Percentiles rank a stretch among this genome's conserved stretches.
phyloP scores from a whole-genome alignment of 2,113 vertebrate species.

The Heterochromis multidens region DNA sequence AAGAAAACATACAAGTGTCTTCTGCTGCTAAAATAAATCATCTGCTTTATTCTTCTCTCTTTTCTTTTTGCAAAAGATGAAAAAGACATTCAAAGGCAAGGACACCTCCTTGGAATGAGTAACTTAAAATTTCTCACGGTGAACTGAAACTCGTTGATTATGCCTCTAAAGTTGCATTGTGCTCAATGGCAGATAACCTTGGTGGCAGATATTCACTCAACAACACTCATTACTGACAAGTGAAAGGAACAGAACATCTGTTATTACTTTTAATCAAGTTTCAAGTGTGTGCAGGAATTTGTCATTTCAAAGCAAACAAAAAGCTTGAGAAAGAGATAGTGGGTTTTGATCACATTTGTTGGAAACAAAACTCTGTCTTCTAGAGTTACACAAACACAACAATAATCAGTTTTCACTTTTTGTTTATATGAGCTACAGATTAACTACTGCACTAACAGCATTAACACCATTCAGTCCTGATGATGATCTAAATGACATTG shows the following conservation, averaged over 20 bases:
- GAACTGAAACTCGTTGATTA: not conserved
- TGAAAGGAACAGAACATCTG: constrained; percentile 13
- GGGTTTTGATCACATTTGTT: not conserved
- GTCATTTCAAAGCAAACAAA: constrained; percentile 5
- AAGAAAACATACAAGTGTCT: not conserved
- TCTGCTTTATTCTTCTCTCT: not conserved
- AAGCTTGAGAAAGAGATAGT: not conserved
- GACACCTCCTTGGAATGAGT: not conserved
- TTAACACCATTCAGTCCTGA: not conserved
- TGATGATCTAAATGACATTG: not conserved
- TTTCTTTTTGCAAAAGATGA: not conserved
- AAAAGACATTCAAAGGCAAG: constrained; percentile 20
- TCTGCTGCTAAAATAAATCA: not conserved
- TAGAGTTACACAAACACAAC: not conserved
- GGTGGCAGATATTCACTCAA: constrained; percentile 18
- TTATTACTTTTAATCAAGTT: constrained; percentile 41
- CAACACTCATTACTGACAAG: constrained; percentile 18
- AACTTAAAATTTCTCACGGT: not conserved
- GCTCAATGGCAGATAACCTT: constrained; percentile 35
- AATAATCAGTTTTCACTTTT: not conserved
- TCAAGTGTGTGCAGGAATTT: not conserved
- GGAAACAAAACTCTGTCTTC: not conserved
- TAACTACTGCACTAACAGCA: not conserved
- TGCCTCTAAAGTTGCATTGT: not conserved
- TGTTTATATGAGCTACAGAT: not conserved